Conservation (phyloP, 2,888 invertebrate genomes). For the Eupithecia vulgata region DNA sequence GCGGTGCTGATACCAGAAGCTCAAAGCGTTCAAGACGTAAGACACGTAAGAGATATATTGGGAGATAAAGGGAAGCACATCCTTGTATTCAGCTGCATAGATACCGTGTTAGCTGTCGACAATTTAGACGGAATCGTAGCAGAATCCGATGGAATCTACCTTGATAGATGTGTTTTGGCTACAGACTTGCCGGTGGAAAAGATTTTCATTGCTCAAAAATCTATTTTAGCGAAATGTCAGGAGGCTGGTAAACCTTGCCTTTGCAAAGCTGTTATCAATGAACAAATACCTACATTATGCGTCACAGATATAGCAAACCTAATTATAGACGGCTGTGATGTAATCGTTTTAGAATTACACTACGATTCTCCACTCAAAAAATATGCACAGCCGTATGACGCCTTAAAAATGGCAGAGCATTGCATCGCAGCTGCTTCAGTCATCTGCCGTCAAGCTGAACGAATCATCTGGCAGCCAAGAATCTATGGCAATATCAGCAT, state of each 20-base stretch:
- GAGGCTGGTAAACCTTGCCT: conserved; percentile 93
- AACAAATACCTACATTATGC: conserved; percentile 90
- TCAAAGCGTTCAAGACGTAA: conserved; percentile 64
- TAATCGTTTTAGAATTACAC: conserved; percentile 89
- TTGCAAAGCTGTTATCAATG: conserved; percentile 94
- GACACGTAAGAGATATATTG: conserved; percentile 61
- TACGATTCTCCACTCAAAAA: conserved; percentile 75
- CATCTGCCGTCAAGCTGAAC: conserved; percentile 94
- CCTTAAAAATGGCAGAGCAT: conserved; percentile 83
- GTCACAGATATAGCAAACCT: conserved; percentile 95
- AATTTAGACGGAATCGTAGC: conserved; percentile 89
- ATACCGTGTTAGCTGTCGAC: conserved; percentile 66
- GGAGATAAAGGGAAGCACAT: conserved; percentile 75
- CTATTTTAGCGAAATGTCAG: conserved; percentile 93
- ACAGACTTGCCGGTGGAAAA: conserved; percentile 95
- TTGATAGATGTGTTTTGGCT: conserved; percentile 93
- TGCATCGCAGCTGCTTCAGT: conserved; percentile 88
- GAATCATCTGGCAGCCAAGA: conserved; percentile 91
- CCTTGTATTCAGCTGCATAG: conserved; percentile 72
- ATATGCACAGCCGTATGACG: conserved; percentile 62
- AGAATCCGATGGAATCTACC: conserved; percentile 93
- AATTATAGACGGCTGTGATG: conserved; percentile 94
- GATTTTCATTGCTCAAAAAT: conserved; percentile 94
- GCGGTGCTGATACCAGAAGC: conserved; percentile 69
- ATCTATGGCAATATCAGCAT: conserved; percentile 88